phyloP scores from a whole-genome alignment of 2,888 invertebrate species.

The Parnassius glacialis region DNA sequence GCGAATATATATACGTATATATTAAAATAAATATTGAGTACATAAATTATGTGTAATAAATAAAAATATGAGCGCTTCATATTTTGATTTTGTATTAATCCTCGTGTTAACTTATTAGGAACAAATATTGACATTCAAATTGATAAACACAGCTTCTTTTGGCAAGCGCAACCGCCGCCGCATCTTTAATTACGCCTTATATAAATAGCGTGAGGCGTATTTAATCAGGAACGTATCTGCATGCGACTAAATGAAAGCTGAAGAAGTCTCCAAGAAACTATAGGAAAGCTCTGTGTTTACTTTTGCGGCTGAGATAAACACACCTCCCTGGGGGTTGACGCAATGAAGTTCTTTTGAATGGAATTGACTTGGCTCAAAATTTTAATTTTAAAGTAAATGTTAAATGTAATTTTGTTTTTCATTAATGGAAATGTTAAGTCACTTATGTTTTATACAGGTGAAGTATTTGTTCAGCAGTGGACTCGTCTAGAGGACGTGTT shows the following conservation, averaged over 20 bases:
- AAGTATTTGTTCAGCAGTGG: too few species aligned
- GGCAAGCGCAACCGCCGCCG: slow-evolving; percentile 55
- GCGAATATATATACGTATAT: too few species aligned
- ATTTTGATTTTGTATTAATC: slow-evolving; percentile 32
- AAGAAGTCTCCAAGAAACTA: slow-evolving; percentile 75
- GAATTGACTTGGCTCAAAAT: slow-evolving; percentile 28
- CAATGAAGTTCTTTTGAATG: slow-evolving; percentile 32
- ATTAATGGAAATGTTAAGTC: too few species aligned
- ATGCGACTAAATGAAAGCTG: slow-evolving; percentile 67
- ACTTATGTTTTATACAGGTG: too few species aligned
- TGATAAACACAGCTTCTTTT: slow-evolving; percentile 77
- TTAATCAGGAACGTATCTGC: slow-evolving; percentile 72
- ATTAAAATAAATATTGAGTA: too few species aligned
- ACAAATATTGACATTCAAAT: slow-evolving; percentile 74
- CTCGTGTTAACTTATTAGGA: slow-evolving; percentile 65
- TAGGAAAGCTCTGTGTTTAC: slow-evolving; percentile 55
- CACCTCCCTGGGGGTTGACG: slow-evolving; percentile 37
- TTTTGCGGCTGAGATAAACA: slow-evolving; percentile 53
- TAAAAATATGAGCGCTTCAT: not conserved
- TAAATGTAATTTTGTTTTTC: too few species aligned
- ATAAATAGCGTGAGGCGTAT: slow-evolving; percentile 64
- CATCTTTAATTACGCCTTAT: slow-evolving; percentile 70
- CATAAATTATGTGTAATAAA: too few species aligned
- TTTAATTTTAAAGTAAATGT: not conserved
- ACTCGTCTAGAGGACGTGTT: too few species aligned